These are phyloP conservation scores for Pseudochromis fuscus DNA, from an alignment of 2,797 vertebrate species.

Conservation along the genomic window DNA sequence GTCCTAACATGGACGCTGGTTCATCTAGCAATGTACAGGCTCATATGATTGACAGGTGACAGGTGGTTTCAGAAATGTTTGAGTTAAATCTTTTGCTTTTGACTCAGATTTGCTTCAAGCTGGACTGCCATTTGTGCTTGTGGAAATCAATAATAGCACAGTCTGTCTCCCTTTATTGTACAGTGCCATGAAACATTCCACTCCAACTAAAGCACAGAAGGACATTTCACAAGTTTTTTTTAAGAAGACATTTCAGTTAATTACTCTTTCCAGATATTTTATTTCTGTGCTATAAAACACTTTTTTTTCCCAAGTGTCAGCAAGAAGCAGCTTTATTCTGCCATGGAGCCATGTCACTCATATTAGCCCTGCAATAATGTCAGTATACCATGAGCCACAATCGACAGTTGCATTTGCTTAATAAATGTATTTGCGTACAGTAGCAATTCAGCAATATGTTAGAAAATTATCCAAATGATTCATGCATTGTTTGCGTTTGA, in stretches of 20 bases:
- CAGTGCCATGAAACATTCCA: constrained; percentile 84
- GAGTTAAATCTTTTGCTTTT: constrained; percentile 54
- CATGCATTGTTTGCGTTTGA: constrained; percentile 47
- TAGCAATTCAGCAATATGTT: constrained; percentile 80
- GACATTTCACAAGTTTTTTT: constrained; percentile 60
- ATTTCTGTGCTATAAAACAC: constrained; percentile 32
- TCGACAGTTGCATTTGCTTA: constrained; percentile 44
- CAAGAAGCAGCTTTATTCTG: constrained; percentile 54
- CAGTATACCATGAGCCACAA: constrained; percentile 62
- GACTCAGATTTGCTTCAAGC: constrained; percentile 54
- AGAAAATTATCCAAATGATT: constrained; percentile 50
- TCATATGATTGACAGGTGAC: constrained; percentile 63
- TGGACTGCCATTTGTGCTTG: constrained; percentile 68
- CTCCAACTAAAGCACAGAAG: constrained; percentile 80
- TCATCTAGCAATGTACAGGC: constrained; percentile 67
- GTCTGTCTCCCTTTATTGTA: constrained; percentile 81
- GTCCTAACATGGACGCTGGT: constrained; percentile 70
- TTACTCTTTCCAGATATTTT: constrained; percentile 25
- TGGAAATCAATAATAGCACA: constrained; percentile 76
- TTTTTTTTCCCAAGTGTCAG: constrained; percentile 38
- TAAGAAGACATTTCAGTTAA: constrained; percentile 56
- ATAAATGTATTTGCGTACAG: constrained; percentile 55
- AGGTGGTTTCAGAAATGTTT: constrained; percentile 54
- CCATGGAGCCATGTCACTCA: constrained; percentile 58
- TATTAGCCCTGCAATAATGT: constrained; percentile 78